Evolutionary conservation across 2,888 invertebrate genomes (phyloP).

Genomic region (Mesorhabditis spiculigera): DNA sequence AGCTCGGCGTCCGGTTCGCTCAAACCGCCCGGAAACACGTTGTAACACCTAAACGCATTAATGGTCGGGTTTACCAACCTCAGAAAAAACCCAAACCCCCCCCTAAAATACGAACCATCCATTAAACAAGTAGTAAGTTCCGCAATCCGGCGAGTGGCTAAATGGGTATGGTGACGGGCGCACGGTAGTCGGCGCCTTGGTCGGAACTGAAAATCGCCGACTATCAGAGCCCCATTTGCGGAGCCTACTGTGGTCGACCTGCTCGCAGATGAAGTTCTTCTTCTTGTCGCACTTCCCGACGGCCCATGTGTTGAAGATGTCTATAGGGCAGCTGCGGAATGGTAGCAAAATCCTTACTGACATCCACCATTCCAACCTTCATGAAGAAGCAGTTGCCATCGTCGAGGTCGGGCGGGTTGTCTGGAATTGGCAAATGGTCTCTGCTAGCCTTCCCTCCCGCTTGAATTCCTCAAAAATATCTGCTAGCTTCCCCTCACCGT

Average conservation of each 20-base stretch:
- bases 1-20: neutral
- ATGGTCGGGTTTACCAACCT: too few relatives aligned
- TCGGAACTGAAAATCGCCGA: neutral
- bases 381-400: neutral
- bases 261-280: neutral
- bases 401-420: neutral
- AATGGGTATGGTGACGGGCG: neutral
- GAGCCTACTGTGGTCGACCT: neutral
- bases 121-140: neutral
- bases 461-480: too few relatives aligned
- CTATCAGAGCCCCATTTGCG: too few relatives aligned
- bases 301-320: neutral
- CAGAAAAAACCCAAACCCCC: too few relatives aligned
- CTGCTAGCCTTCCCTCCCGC: neutral
- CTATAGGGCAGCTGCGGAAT: neutral
- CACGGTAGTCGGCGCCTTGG: neutral
- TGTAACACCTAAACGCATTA: neutral
- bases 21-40: neutral
- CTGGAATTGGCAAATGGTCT: neutral
- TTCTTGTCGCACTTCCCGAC: neutral
- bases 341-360: neutral
- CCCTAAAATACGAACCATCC: neutral
- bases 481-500: too few relatives aligned
- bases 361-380: neutral
- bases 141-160: neutral